Percentiles rank a stretch among this genome's conserved stretches.
Conservation (phyloP, 2,113 vertebrate species). For the Aegithalos caudatus region DNA sequence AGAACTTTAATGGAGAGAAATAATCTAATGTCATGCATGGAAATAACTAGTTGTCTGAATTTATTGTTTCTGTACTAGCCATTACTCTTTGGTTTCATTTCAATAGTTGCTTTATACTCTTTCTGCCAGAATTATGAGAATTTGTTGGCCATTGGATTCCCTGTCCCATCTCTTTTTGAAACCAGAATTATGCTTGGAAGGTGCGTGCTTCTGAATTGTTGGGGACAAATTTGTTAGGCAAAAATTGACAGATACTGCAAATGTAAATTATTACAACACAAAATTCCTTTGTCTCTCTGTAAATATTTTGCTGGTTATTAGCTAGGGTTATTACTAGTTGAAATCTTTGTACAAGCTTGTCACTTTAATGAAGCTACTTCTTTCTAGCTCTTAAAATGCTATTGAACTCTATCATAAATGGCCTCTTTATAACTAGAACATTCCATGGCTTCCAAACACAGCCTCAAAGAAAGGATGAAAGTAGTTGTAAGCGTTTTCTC, state of each 20-base stretch:
- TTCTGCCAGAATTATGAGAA: not conserved
- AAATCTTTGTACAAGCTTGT: not conserved
- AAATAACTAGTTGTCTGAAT: not conserved
- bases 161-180: not conserved
- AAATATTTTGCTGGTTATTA: slow-evolving; percentile 5
- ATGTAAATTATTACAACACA: not conserved
- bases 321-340: slow-evolving; percentile 2
- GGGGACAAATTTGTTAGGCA: not conserved
- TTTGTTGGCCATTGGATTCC: not conserved
- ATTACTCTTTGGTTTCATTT: not conserved
- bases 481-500: slow-evolving; percentile 8
- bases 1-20: not conserved
- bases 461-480: slow-evolving; percentile 33
- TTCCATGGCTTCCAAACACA: slow-evolving; percentile 47
- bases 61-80: not conserved
- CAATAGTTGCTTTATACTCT: not conserved
- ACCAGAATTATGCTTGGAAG: not conserved
- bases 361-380: slow-evolving; percentile 9
- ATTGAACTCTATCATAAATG: slow-evolving; percentile 49
- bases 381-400: slow-evolving; percentile 40
- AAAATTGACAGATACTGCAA: not conserved
- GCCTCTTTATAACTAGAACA: slow-evolving; percentile 50
- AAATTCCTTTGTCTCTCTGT: not conserved
- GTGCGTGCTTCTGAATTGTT: not conserved
- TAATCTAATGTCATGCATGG: not conserved